Conservation (phyloP, 1,140 invertebrate species). For the Pseudomyrmex flavicornis region DNA sequence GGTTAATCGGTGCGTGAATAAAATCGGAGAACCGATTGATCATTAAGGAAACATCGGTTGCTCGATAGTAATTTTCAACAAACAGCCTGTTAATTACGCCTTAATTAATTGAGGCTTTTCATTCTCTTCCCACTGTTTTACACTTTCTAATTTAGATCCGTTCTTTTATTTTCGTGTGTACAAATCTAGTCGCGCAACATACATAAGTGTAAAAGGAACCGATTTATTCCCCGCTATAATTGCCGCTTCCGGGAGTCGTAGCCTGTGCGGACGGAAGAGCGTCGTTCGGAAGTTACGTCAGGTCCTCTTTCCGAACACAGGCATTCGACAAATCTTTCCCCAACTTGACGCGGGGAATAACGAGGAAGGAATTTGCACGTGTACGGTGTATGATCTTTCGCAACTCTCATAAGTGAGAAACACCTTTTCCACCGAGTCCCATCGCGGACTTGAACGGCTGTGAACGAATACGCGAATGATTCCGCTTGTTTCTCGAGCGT, state of each 20-base stretch:
- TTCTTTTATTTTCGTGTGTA: no score
- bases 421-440: conserved; percentile 60
- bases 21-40: background rate
- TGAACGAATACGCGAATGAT: conserved; percentile 1
- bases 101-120: background rate
- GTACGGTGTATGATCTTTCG: conserved; percentile 50
- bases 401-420: conserved; percentile 71
- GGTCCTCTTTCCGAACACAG: conserved; percentile 12
- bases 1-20: background rate
- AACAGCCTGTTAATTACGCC: no score
- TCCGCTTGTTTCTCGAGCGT: conserved; percentile 1
- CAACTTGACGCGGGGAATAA: conserved; percentile 16
- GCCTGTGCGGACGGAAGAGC: background rate
- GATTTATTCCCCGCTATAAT: background rate
- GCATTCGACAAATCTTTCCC: conserved; percentile 1
- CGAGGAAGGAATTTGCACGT: conserved; percentile 49
- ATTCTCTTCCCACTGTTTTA: background rate
- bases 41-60: background rate
- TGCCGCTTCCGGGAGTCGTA: background rate
- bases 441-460: conserved; percentile 39
- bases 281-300: conserved; percentile 57
- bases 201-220: no score
- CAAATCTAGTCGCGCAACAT: no score
- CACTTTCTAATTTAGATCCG: no score
- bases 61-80: background rate